Percentiles rank a stretch among this genome's conserved stretches.
phyloP scores from a whole-genome alignment of 37 sponge, comb jelly and placozoan genomes.

The Bolinopsis microptera region DNA sequence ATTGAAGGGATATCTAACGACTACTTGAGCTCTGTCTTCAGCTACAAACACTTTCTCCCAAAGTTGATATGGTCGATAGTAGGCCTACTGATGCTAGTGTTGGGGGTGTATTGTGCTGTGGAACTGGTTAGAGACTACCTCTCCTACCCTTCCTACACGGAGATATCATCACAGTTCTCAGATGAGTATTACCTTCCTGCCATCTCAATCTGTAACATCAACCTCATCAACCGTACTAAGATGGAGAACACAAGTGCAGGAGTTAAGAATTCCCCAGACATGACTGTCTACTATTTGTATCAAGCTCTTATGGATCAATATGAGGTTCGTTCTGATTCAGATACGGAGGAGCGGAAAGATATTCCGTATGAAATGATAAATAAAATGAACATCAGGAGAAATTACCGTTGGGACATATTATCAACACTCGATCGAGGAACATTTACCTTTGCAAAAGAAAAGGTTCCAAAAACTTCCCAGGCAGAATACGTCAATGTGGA shows the following conservation, averaged over 20 bases:
- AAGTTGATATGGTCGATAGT: neutral
- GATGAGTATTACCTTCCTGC: neutral
- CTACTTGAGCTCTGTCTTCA: conserved; percentile 4
- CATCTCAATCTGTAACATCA: neutral
- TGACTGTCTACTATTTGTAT: neutral
- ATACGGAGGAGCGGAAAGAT: neutral
- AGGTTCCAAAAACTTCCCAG: neutral
- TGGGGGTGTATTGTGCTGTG: neutral
- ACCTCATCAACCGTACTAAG: neutral
- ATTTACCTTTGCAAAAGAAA: neutral
- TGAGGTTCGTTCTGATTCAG: neutral
- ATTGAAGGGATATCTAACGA: conserved; percentile 1
- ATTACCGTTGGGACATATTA: neutral
- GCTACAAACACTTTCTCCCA: neutral
- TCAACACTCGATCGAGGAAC: neutral
- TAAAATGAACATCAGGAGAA: neutral
- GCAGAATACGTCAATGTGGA: neutral
- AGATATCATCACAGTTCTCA: neutral
- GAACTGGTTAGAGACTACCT: neutral
- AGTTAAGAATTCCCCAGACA: neutral
- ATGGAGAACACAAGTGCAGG: neutral
- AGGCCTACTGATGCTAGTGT: neutral
- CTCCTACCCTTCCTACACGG: neutral
- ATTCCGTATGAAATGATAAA: neutral
- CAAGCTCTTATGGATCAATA: neutral